Conservation (phyloP, 2,113 vertebrate species). For the Cisticola juncidis region DNA sequence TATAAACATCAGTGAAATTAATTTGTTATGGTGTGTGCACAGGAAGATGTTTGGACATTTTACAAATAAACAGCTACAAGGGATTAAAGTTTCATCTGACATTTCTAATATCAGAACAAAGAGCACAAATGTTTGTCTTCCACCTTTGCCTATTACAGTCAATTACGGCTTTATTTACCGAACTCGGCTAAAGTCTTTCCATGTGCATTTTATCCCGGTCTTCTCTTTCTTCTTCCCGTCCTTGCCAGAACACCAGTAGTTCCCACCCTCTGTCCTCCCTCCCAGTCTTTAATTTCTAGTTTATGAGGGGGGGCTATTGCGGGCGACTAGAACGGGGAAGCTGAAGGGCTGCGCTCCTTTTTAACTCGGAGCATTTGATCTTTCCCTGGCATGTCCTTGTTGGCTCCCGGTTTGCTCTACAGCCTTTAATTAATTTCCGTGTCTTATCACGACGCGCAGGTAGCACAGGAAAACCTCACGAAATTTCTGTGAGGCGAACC, state of each 20-base stretch:
- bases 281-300: neutral
- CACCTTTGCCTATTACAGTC: neutral
- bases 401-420: neutral
- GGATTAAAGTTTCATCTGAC: slow-evolving; percentile 15
- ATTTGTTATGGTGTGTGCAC: slow-evolving; percentile 2
- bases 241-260: neutral
- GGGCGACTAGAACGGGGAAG: neutral
- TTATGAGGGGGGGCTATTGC: neutral
- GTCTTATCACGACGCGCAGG: neutral
- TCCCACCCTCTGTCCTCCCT: neutral
- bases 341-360: neutral
- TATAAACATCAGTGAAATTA: slow-evolving; percentile 37
- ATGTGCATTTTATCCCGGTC: neutral
- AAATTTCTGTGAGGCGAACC: neutral
- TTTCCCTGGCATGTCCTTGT: neutral
- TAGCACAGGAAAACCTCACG: neutral
- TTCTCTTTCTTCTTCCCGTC: neutral
- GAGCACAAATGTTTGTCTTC: neutral
- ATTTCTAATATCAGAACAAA: neutral
- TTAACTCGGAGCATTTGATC: neutral
- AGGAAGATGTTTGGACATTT: slow-evolving; percentile 25
- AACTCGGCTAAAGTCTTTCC: neutral
- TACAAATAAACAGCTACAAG: slow-evolving; percentile 31
- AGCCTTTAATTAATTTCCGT: neutral
- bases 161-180: neutral